A percentile compares a stretch with the other conserved stretches of the same genome.
Evolutionary conservation across 37 sponge, comb jelly and placozoan genomes (phyloP).

Genomic region (Ianthella basta): DNA sequence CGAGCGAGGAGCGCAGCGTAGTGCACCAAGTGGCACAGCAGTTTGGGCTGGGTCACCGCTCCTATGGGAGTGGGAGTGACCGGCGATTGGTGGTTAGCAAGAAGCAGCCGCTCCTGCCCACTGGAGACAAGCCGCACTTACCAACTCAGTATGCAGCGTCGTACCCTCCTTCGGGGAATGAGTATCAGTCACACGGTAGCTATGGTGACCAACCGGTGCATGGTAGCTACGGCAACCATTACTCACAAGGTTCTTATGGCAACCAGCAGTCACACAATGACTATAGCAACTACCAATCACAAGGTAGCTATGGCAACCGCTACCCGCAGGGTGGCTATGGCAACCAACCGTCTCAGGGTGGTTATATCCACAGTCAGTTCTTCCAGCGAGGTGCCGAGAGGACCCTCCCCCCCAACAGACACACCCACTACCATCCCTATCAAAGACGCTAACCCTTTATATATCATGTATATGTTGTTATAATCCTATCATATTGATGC

Average conservation of each 20-base stretch:
- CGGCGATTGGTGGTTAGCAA: conserved; percentile 44
- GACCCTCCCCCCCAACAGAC: not conserved
- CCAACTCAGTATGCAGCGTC: not conserved
- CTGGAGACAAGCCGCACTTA: not conserved
- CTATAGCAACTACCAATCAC: too few species aligned
- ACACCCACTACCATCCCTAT: not conserved
- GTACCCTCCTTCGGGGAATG: too few species aligned
- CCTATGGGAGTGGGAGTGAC: conserved; percentile 34
- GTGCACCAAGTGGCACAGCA: conserved; percentile 45
- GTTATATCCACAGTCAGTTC: conserved; percentile 36
- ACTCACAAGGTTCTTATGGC: too few species aligned
- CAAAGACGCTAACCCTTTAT: not conserved
- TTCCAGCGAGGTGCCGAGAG: conserved; percentile 11
- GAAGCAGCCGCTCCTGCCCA: not conserved
- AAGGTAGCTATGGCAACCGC: too few species aligned
- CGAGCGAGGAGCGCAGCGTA: conserved; percentile 51
- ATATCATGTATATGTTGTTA: not conserved
- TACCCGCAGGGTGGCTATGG: too few species aligned
- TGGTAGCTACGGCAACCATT: too few species aligned
- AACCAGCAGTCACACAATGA: too few species aligned
- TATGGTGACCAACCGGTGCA: too few species aligned
- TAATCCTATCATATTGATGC: not conserved
- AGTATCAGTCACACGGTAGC: too few species aligned
- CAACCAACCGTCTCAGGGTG: too few species aligned
- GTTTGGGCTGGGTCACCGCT: conserved; percentile 51